Conservation (phyloP, 2,113 vertebrate species). For the Heloderma charlesbogerti region DNA sequence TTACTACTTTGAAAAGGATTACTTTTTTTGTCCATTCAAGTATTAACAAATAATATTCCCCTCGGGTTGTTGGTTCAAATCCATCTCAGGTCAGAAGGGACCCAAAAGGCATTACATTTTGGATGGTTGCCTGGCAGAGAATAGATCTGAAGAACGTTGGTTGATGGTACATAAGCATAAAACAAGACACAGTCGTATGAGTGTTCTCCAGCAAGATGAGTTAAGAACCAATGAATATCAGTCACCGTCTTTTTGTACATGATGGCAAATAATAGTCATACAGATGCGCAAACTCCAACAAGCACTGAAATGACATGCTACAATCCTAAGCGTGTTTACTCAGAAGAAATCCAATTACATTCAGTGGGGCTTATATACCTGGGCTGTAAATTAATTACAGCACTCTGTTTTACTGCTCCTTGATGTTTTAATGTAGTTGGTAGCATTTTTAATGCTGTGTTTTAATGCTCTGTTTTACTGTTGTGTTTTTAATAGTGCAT, state of each 20-base stretch:
- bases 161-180: neutral
- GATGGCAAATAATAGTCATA: neutral
- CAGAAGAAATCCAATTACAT: neutral
- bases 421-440: too few relatives aligned
- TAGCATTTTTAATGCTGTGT: too few relatives aligned
- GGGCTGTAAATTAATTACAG: too few relatives aligned
- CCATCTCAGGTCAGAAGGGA: neutral
- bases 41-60: slow-evolving; percentile 11
- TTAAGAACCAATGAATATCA: too few relatives aligned
- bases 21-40: neutral
- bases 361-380: neutral
- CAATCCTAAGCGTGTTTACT: neutral
- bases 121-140: neutral
- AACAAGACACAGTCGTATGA: neutral
- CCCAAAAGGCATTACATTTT: neutral
- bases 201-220: neutral
- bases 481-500: too few relatives aligned
- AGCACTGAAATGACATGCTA: neutral
- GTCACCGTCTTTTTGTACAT: neutral
- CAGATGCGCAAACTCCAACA: neutral
- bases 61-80: neutral
- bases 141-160: fast-evolving
- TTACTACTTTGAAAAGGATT: neutral
- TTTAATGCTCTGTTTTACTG: too few relatives aligned
- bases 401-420: too few relatives aligned